A percentile compares a stretch with the other conserved stretches of the same genome.
phyloP scores from a whole-genome alignment of 2,797 vertebrate genomes.

The Sphaeramia orbicularis region DNA sequence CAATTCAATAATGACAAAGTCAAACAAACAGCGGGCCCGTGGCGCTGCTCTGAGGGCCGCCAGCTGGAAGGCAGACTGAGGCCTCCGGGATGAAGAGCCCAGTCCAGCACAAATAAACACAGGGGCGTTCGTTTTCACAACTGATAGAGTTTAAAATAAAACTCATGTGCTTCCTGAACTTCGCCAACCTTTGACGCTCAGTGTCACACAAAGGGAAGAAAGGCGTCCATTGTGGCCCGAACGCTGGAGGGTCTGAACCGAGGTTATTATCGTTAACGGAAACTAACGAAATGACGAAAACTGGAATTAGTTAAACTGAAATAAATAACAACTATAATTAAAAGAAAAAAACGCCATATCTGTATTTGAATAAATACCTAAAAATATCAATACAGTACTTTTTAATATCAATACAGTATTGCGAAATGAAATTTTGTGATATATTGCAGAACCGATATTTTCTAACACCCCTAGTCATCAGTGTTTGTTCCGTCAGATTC shows the following conservation, averaged over 20 bases:
- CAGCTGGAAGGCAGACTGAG: slow-evolving; percentile 66
- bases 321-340: too few species aligned
- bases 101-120: slow-evolving; percentile 80
- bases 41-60: slow-evolving; percentile 59
- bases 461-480: too few species aligned
- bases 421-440: too few species aligned
- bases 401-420: too few species aligned
- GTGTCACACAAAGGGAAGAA: slow-evolving; percentile 67
- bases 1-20: slow-evolving; percentile 75
- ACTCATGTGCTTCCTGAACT: slow-evolving; percentile 78
- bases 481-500: too few species aligned
- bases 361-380: too few species aligned
- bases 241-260: slow-evolving; percentile 52
- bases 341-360: too few species aligned
- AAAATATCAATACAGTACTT: too few species aligned
- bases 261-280: too few species aligned
- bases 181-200: slow-evolving; percentile 68
- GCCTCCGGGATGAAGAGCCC: slow-evolving; percentile 56
- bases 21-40: slow-evolving; percentile 76
- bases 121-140: slow-evolving; percentile 76
- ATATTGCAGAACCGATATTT: too few species aligned
- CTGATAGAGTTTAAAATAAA: slow-evolving; percentile 84
- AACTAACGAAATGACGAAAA: too few species aligned
- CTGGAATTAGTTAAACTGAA: too few species aligned
- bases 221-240: slow-evolving; percentile 71